These are phyloP conservation scores for Timema cristinae DNA, from an alignment of 2,888 invertebrate genomes.

Conservation along the genomic window DNA sequence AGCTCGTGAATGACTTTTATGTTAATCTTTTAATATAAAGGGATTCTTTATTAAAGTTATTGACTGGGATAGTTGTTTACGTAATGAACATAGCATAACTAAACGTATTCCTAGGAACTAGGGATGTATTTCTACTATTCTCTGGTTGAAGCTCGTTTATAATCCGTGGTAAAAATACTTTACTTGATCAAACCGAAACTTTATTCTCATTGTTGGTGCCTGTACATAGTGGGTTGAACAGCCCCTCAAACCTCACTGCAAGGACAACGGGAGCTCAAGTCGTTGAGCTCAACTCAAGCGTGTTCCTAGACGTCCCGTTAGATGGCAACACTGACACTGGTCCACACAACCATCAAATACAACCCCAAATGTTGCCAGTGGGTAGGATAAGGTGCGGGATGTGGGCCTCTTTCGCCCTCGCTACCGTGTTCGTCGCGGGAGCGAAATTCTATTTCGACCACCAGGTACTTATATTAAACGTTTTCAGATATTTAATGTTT, in stretches of 20 bases:
- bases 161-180: too few species aligned
- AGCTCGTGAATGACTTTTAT: too few species aligned
- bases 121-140: too few species aligned
- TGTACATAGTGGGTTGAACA: slow-evolving; percentile 11
- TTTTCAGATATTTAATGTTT: neutral
- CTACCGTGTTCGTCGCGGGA: slow-evolving; percentile 64
- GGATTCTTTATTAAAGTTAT: too few species aligned
- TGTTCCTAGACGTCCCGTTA: slow-evolving; percentile 46
- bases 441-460: slow-evolving; percentile 70
- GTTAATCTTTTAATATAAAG: too few species aligned
- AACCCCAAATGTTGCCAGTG: slow-evolving; percentile 50
- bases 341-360: slow-evolving; percentile 30
- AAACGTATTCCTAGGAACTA: too few species aligned
- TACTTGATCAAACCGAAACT: too few species aligned
- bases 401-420: slow-evolving; percentile 66
- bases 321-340: slow-evolving; percentile 26
- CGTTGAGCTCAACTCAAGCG: slow-evolving; percentile 46
- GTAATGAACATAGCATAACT: too few species aligned
- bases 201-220: neutral
- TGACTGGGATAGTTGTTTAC: too few species aligned
- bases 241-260: slow-evolving; percentile 17
- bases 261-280: slow-evolving; percentile 34
- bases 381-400: slow-evolving; percentile 64
- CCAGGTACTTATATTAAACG: slow-evolving; percentile 47
- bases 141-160: too few species aligned